phyloP scores from a whole-genome alignment of 2,888 invertebrate species.

The Brenthis hecate region DNA sequence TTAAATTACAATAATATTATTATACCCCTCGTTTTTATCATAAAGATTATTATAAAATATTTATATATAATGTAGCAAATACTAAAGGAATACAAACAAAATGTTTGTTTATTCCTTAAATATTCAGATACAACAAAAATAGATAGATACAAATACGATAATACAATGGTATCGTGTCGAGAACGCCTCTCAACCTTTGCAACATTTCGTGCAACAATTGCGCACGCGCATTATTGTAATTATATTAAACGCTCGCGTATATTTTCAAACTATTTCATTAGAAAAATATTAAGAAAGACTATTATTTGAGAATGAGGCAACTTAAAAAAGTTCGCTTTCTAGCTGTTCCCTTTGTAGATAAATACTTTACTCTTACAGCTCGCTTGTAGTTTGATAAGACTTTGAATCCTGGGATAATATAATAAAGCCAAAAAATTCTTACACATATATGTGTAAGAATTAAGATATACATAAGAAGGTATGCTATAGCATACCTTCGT shows the following conservation, averaged over 20 bases:
- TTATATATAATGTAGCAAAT: too few relatives aligned
- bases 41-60: too few relatives aligned
- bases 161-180: constrained; percentile 26
- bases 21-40: too few relatives aligned
- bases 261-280: constrained; percentile 22
- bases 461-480: too few relatives aligned
- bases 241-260: constrained; percentile 30
- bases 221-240: constrained; percentile 35
- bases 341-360: too few relatives aligned
- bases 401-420: too few relatives aligned
- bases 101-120: background rate
- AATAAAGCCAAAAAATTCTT: too few relatives aligned
- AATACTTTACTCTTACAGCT: too few relatives aligned
- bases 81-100: background rate
- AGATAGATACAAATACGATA: constrained; percentile 13
- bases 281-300: constrained; percentile 22
- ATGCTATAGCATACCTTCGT: background rate
- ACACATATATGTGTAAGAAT: too few relatives aligned
- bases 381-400: too few relatives aligned
- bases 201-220: constrained; percentile 35
- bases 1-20: too few relatives aligned
- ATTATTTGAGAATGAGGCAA: constrained; percentile 12
- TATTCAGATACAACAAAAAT: background rate
- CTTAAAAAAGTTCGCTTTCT: background rate
- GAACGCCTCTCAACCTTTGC: constrained; percentile 30